Evolutionary conservation across 2,113 vertebrate genomes (phyloP), one percentile per base, ranked within the genome.

Genomic region (Lamprologus speciosus): DNA sequence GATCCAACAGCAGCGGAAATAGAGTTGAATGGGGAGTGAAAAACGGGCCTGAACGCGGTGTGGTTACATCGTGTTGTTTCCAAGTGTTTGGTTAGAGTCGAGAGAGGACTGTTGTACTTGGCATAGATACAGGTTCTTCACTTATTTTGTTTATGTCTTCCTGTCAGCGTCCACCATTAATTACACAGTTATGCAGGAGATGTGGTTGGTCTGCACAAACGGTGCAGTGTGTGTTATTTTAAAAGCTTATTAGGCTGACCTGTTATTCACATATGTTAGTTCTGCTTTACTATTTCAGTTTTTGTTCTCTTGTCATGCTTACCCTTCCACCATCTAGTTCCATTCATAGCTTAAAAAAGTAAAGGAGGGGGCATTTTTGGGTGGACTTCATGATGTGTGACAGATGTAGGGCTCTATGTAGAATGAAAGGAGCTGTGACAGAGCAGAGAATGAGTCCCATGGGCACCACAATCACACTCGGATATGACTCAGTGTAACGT

Each of bases 91-190:
- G 53, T 68, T n/a, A 26, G 42, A 82, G 83, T 87, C 88, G 17
- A 78, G 55, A 58, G 84, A 78, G 19, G 75, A 11, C 50, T 80
- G 81, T 82, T 85, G 87, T 11, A 73, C 45, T 91, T 91, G 89
- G 85, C 65, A 54, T 26, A 85, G 21, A 33, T 9, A 80, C 11
- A 33, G 78, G 81, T 14, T 83, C 73, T 84, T 87, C 42, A 28
- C 50, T 88, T 91, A 90, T 91, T 86, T 79, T 90, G 86, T 94
- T 95, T 94, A 91, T 81, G 87, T 84, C 92, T 95, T 94, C 86
- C 91, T 88, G 92, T 92, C 63, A 17, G 60, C 87, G 33, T 81
- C 60, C 60, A n/a, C 84, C 80, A 4, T 92, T 90, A 89, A 91
- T 90, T 80, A 26, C 75, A 85, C 80, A 70, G 83, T 68, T 28